phyloP scores from a whole-genome alignment of 2,113 vertebrate genomes.

The Spea multiplicata region DNA sequence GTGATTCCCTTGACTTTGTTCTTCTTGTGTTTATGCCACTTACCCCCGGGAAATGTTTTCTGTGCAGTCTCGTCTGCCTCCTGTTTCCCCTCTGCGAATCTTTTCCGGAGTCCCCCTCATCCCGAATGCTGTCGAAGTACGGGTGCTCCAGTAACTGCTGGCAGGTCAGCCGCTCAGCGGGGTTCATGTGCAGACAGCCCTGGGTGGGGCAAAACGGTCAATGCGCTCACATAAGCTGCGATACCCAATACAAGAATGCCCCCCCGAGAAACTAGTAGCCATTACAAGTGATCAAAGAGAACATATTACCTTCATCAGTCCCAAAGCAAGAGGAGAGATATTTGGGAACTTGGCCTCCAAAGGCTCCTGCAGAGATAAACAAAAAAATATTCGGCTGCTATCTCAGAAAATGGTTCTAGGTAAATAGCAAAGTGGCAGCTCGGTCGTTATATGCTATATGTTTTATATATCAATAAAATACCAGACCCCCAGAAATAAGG shows the following conservation, averaged over 20 bases:
- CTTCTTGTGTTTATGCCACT: constrained; percentile 35
- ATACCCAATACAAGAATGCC: no score
- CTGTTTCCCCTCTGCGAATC: constrained; percentile 65
- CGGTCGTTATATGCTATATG: no score
- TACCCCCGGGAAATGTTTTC: constrained; percentile 78
- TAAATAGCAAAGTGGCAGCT: no score
- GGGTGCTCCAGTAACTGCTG: constrained; percentile 85
- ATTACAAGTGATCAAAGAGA: no score
- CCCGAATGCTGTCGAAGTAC: constrained; percentile 81
- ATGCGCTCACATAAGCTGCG: neutral
- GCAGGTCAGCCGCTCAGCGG: constrained; percentile 77
- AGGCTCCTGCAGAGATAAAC: constrained; percentile 69
- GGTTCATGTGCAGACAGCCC: constrained; percentile 89
- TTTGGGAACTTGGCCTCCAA: constrained; percentile 85
- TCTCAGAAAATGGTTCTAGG: no score
- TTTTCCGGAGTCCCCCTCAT: constrained; percentile 59
- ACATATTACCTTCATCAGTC: constrained; percentile 85
- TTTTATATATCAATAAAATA: no score
- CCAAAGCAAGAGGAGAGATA: constrained; percentile 77
- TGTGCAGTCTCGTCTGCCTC: constrained; percentile 64
- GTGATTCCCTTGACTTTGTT: no score
- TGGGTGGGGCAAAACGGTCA: constrained; percentile 46
- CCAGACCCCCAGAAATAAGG: no score
- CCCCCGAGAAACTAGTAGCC: no score
- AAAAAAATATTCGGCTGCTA: no score